A percentile compares a stretch with the other conserved stretches of the same genome.
Evolutionary conservation across 2,113 vertebrate genomes (phyloP).

Genomic region (Sander lucioperca): DNA sequence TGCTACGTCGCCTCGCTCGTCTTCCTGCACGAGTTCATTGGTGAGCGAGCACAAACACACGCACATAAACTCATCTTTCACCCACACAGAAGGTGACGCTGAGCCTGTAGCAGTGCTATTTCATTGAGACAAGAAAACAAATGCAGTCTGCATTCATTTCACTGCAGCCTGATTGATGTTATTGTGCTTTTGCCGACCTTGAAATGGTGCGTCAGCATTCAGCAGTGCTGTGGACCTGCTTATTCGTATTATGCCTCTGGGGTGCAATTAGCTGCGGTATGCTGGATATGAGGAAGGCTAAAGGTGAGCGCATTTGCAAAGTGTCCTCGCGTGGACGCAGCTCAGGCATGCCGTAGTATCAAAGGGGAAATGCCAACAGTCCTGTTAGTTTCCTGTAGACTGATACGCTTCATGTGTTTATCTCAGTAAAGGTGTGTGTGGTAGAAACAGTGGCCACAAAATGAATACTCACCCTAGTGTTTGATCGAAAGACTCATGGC

Average conservation of each 20-base stretch:
- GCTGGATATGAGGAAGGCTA: constrained; percentile 63
- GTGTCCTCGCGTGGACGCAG: not conserved
- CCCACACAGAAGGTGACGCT: not conserved
- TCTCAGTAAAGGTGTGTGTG: constrained; percentile 37
- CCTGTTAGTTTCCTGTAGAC: constrained; percentile 72
- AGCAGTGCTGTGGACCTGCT: constrained; percentile 19
- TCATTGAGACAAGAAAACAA: constrained; percentile 30
- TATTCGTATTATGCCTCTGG: constrained; percentile 44
- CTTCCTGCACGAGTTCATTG: constrained; percentile 96
- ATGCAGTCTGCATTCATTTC: constrained; percentile 11
- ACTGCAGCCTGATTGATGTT: constrained; percentile 29
- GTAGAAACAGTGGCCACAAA: not conserved
- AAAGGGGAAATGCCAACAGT: constrained; percentile 79
- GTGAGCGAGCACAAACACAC: constrained; percentile 80
- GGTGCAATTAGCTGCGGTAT: constrained; percentile 43
- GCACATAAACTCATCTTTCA: not conserved
- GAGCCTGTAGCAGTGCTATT: not conserved
- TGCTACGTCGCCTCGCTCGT: constrained; percentile 97
- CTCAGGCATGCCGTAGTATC: constrained; percentile 16
- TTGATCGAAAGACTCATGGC: not conserved
- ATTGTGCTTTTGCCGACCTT: constrained; percentile 52
- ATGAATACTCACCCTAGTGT: not conserved
- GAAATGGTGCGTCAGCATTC: constrained; percentile 68
- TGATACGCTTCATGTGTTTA: constrained; percentile 70
- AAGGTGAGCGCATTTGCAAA: constrained; percentile 61